Evolutionary conservation across 2,113 vertebrate genomes (phyloP).

Genomic region (Mus pahari): DNA sequence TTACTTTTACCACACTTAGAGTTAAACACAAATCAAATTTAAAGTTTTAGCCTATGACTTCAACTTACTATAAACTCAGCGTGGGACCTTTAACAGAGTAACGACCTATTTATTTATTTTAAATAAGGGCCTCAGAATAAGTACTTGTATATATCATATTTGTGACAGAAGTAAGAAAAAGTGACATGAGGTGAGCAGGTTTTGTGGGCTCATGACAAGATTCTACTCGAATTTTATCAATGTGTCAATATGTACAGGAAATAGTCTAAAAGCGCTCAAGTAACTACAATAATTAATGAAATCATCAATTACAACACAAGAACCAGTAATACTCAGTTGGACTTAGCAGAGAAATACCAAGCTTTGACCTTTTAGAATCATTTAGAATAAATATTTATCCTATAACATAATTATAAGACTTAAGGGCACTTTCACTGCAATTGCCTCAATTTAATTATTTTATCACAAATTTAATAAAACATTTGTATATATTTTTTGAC

Average conservation of each 20-base stretch:
- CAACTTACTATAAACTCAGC: conserved; percentile 57
- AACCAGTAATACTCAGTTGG: conserved; percentile 9
- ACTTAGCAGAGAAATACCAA: neutral
- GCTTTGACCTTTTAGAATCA: conserved; percentile 25
- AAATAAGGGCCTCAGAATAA: conserved; percentile 63
- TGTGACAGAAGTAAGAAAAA: conserved; percentile 59
- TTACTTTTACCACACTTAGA: conserved; percentile 72
- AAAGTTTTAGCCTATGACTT: conserved; percentile 63
- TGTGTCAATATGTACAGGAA: conserved; percentile 42
- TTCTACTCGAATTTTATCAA: neutral
- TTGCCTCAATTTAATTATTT: conserved; percentile 22
- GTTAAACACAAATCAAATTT: conserved; percentile 62
- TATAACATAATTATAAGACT: conserved; percentile 6
- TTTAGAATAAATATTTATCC: neutral
- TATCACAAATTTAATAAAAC: neutral
- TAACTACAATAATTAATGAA: neutral
- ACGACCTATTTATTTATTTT: conserved; percentile 23
- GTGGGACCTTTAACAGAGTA: conserved; percentile 51
- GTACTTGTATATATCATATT: conserved; percentile 61
- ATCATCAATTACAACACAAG: conserved; percentile 40
- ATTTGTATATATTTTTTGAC: neutral
- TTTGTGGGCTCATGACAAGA: conserved; percentile 45
- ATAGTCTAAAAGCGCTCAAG: conserved; percentile 34
- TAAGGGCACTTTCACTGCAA: neutral
- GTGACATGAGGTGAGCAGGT: conserved; percentile 63